Evolutionary conservation across 2,797 vertebrate genomes (phyloP).

Genomic region (Sciurus carolinensis): DNA sequence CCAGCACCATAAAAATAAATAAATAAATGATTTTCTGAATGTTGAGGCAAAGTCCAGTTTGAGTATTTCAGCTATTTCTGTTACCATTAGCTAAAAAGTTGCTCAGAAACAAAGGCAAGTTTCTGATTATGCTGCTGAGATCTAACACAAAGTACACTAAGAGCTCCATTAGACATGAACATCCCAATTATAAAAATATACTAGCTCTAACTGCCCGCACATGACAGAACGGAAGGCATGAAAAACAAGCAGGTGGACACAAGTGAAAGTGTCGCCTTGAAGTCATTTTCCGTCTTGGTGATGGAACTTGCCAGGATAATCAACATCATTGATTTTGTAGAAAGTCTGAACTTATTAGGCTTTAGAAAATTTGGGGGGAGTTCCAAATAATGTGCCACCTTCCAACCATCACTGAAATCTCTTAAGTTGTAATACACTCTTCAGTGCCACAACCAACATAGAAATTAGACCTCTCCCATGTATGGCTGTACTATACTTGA

Average conservation of each 20-base stretch:
- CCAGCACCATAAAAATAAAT: too few species aligned
- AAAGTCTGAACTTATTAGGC: not conserved
- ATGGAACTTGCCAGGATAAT: not conserved
- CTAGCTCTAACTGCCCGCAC: not conserved
- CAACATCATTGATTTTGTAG: not conserved
- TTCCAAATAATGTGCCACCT: conserved; percentile 4
- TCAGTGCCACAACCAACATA: not conserved
- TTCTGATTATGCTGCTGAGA: conserved; percentile 7
- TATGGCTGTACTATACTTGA: not conserved
- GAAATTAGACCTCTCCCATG: not conserved
- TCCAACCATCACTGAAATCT: not conserved
- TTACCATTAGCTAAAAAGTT: conserved; percentile 35
- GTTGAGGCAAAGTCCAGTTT: not conserved
- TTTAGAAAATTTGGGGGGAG: not conserved
- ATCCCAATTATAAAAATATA: conserved; percentile 12
- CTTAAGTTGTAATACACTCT: not conserved
- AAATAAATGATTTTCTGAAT: not conserved
- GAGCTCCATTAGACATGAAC: not conserved
- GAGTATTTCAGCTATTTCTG: not conserved
- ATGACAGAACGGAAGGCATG: not conserved
- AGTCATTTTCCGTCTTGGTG: not conserved
- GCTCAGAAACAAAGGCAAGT: conserved; percentile 18
- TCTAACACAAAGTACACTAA: not conserved
- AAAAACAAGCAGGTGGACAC: conserved; percentile 2
- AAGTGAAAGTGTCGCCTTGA: not conserved